Evolutionary conservation across 2,888 invertebrate genomes (phyloP), one percentile per base, ranked within the genome.

Genomic region (Bellardia bayeri): DNA sequence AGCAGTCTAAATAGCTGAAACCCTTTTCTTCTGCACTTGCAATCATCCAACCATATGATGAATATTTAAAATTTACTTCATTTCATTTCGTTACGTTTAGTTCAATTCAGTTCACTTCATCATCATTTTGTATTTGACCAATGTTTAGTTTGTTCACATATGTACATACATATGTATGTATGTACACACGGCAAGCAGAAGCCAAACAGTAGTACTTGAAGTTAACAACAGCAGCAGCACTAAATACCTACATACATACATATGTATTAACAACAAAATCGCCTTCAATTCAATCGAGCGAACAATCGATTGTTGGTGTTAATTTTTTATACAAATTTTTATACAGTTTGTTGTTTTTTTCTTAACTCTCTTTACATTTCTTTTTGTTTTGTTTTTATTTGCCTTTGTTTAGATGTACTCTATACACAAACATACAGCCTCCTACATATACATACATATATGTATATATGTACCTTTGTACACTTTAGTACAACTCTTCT

Each of bases 271-370:
- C 72, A 84, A 74, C 66, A 74, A 81, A 72, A 84, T 86, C 82
- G 83, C 80, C 79, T 82, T 84, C 88, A 81, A 86, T 86, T 85
- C 87, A 87, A 87, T 87, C 69, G 85, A 76, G 69, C 85, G 45
- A 69, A 75, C 85, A 85, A 85, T 87, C 79, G 85, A 66, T 87
- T 85, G 78, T 75, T 80, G 85, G 87, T 87, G 87, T 82, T 87
- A 87, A 87, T 87, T 87, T 87, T 75, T 87, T 87, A 75, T 75
- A 64, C 58, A 87, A 87, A 82, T 79, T 87, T 49, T 56, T 58
- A 16, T 56, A 16, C 9, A 23, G 23, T 72, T 68, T 75, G 16
- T 11, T 37, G 3, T n/a, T n/a, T 56, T 49, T 14, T 58, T 16
- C 37, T 42, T 4, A 69, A 40, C 23, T 79, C 58, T 54, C n/a